Evolutionary conservation across 2,888 invertebrate genomes (phyloP).

Genomic region (Psylliodes chrysocephalus): DNA sequence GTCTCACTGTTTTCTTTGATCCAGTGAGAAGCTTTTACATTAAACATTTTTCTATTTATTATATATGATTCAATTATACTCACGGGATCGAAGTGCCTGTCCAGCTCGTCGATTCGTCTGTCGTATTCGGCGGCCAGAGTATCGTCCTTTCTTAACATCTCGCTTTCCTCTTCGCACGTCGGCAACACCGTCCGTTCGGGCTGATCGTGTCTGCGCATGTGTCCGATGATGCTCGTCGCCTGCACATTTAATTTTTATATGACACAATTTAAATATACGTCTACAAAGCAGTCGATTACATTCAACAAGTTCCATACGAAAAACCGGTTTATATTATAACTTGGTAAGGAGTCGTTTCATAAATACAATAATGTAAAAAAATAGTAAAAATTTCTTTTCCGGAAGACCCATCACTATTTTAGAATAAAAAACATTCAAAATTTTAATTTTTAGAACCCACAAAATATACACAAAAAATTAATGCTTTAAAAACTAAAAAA

Average conservation of each 20-base stretch:
- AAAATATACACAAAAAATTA: too few species aligned
- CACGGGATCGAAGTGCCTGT: conserved; percentile 80
- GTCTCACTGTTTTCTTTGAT: too few species aligned
- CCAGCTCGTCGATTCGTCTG: conserved; percentile 79
- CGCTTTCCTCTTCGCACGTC: conserved; percentile 73
- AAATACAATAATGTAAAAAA: too few species aligned
- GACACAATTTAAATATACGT: conserved; percentile 1
- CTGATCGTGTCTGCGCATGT: conserved; percentile 69
- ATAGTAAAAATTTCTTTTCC: too few species aligned
- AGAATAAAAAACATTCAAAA: too few species aligned
- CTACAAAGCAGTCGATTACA: background rate
- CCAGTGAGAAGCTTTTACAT: too few species aligned
- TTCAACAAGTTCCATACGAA: background rate
- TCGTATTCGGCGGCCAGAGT: conserved; percentile 81
- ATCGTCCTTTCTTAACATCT: conserved; percentile 69
- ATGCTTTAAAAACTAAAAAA: too few species aligned
- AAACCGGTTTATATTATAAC: too few species aligned
- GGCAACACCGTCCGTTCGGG: conserved; percentile 70
- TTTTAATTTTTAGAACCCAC: too few species aligned
- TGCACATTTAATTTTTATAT: conserved; percentile 4
- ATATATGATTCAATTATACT: conserved; percentile 49
- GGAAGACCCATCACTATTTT: too few species aligned
- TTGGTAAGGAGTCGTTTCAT: too few species aligned
- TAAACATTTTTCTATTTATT: too few species aligned
- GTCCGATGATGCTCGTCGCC: conserved; percentile 89